Conservation (phyloP, 35 echinoderm and acorn worm genomes). For the Apostichopus californicus region DNA sequence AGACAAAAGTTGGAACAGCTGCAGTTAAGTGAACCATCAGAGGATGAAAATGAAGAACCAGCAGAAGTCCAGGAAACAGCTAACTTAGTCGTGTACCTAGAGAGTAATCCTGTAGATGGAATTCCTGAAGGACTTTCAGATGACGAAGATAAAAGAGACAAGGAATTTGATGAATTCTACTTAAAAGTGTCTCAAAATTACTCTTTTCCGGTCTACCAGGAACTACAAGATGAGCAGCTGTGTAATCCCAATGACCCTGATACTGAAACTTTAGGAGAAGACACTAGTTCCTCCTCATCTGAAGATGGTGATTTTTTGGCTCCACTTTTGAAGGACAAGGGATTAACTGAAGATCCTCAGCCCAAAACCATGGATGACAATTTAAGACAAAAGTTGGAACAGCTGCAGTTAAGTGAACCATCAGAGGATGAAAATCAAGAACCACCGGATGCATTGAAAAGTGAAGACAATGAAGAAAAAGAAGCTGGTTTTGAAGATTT, state of each 20-base stretch:
- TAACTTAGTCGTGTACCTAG: background rate
- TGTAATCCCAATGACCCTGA: background rate
- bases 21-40: background rate
- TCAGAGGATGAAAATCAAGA: background rate
- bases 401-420: background rate
- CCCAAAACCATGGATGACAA: background rate
- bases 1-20: background rate
- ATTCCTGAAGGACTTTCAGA: background rate
- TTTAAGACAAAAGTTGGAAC: background rate
- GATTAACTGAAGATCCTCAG: background rate
- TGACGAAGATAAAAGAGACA: background rate
- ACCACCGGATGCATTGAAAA: too few species aligned
- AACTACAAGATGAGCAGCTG: background rate
- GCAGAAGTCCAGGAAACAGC: background rate
- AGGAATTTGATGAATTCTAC: too few species aligned
- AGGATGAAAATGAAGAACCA: background rate
- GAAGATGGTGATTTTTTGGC: constrained; percentile 18
- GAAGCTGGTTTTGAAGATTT: background rate
- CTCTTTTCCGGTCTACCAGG: background rate
- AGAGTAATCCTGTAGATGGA: background rate
- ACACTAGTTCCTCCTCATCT: background rate
- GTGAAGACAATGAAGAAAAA: background rate
- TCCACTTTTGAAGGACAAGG: background rate
- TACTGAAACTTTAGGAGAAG: too few species aligned
- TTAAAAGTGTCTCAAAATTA: too few species aligned